Base-by-base conservation (phyloP, 2,888 invertebrate genomes). In the Melanostoma mellinum region DNA sequence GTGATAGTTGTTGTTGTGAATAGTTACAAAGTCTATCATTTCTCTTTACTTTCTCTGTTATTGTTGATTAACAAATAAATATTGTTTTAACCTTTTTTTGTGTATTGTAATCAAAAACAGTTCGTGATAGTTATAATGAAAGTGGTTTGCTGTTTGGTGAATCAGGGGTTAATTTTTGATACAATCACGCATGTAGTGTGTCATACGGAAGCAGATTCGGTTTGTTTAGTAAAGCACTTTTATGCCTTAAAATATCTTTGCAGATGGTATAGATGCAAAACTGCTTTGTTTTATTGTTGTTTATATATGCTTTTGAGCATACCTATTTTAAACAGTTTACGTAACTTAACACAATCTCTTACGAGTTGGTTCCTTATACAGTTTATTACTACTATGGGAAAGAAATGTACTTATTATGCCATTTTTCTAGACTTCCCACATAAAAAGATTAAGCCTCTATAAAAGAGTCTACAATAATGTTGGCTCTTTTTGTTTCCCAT, bases 111-210 rank as follows among this genome's bases (percentile, higher is more conserved):
- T 76, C 50, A 72, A 72, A 65, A 50, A 71, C 10, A 9, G 46
- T 53, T 72, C 50, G 42, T 68, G 48, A 61, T 40, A 63, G 6
- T 38, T 32, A 58, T 46, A 46, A 68, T 60, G 38, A 72, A 53
- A 9, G 55, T 38, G 60, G 53, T 67, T 60, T 48, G 33, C 4
- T 72, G 44, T 60, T 60, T 46, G 40, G 65, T 84, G 78, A 84
- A 84, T 84, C 82, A 84, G 35, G 73, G 48, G 58, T 78, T 79
- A 74, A 84, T 65, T 84, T 67, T 60, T 3, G 6, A 9, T 30
- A 50, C 32, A 72, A 38, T 73, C 61, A 77, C 82, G 73, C 73
- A 63, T 72, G 55, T 42, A 48, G 42, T 36, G 53, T 40, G 32
- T 63, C 56, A 30, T 33, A 46, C 36, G 48, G 44, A 33, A 9